Percentiles rank a stretch among this genome's conserved stretches.
Evolutionary conservation across 1,140 invertebrate genomes (phyloP).

Genomic region (Temnothorax longispinosus): DNA sequence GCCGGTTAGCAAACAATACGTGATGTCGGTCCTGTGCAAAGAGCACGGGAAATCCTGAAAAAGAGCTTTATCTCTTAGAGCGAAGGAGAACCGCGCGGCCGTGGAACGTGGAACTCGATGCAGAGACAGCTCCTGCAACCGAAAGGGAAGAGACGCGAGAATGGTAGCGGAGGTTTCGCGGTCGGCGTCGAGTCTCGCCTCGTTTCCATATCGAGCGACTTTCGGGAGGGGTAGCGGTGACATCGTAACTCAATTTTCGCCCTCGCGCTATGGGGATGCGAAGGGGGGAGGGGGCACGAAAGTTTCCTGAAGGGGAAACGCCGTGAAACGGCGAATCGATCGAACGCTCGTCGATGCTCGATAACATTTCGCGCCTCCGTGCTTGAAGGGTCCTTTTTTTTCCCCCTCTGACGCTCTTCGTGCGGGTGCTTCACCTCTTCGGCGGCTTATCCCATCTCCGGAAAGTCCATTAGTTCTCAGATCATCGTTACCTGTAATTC

Average conservation of each 20-base stretch:
- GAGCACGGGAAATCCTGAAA: slow-evolving; percentile 55
- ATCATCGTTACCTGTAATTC: slow-evolving; percentile 71
- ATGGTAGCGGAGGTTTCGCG: slow-evolving; percentile 47
- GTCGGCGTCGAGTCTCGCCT: slow-evolving; percentile 51
- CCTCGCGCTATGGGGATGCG: slow-evolving; percentile 22
- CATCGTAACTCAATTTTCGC: slow-evolving; percentile 72
- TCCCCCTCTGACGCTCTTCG: neutral
- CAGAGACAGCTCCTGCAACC: neutral
- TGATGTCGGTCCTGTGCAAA: slow-evolving; percentile 58
- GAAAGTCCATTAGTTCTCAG: slow-evolving; percentile 73
- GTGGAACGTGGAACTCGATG: neutral
- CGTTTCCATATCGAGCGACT: slow-evolving; percentile 72
- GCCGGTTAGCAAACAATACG: slow-evolving; percentile 64
- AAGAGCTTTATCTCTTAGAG: slow-evolving; percentile 52
- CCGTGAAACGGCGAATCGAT: slow-evolving; percentile 57
- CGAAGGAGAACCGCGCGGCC: slow-evolving; percentile 21
- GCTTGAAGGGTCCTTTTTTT: neutral
- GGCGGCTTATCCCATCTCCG: slow-evolving; percentile 47
- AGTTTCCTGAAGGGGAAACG: slow-evolving; percentile 47
- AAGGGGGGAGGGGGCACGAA: slow-evolving; percentile 10
- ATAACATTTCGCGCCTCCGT: slow-evolving; percentile 64
- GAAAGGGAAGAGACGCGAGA: too few species aligned
- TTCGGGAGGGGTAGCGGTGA: slow-evolving; percentile 66
- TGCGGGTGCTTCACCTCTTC: neutral
- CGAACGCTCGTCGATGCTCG: slow-evolving; percentile 63